These are phyloP conservation scores for Hypotaenidia okinawae DNA, from an alignment of 2,797 vertebrate genomes.

Conservation along the genomic window DNA sequence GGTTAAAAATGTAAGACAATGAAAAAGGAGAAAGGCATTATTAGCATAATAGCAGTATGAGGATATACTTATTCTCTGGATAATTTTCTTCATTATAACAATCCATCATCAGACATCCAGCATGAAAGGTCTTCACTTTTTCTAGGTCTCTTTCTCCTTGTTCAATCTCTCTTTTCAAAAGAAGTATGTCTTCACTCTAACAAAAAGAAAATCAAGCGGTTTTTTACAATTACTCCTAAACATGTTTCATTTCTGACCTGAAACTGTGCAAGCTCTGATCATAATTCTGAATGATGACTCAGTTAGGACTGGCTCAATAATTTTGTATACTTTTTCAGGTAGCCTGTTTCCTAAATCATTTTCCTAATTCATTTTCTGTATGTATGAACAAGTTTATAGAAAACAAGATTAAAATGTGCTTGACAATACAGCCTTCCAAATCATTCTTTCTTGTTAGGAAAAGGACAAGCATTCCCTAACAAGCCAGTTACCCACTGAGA, in stretches of 20 bases:
- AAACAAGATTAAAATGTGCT: not conserved
- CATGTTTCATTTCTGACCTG: not conserved
- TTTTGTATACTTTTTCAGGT: not conserved
- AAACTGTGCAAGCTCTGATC: not conserved
- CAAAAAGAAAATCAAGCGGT: slow-evolving; percentile 19
- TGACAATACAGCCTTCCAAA: not conserved
- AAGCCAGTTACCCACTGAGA: not conserved
- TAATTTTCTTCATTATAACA: slow-evolving; percentile 63
- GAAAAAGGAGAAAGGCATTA: not conserved
- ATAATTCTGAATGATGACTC: not conserved
- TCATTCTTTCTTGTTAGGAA: not conserved
- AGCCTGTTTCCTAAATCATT: not conserved
- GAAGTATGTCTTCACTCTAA: slow-evolving; percentile 79
- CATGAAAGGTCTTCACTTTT: slow-evolving; percentile 73
- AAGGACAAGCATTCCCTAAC: not conserved
- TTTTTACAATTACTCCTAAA: not conserved
- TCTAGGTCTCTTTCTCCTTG: slow-evolving; percentile 76
- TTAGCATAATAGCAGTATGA: not conserved
- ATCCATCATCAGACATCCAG: slow-evolving; percentile 74
- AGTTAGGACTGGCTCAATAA: not conserved
- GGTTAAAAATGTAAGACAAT: not conserved
- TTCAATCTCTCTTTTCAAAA: slow-evolving; percentile 80
- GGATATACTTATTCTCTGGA: slow-evolving; percentile 71
- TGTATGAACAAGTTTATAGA: not conserved
- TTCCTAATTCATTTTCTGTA: not conserved